Evolutionary conservation across 2,113 vertebrate species (phyloP), one percentile per base, ranked within the genome.

Genomic region (Gymnocephalus cernua): DNA sequence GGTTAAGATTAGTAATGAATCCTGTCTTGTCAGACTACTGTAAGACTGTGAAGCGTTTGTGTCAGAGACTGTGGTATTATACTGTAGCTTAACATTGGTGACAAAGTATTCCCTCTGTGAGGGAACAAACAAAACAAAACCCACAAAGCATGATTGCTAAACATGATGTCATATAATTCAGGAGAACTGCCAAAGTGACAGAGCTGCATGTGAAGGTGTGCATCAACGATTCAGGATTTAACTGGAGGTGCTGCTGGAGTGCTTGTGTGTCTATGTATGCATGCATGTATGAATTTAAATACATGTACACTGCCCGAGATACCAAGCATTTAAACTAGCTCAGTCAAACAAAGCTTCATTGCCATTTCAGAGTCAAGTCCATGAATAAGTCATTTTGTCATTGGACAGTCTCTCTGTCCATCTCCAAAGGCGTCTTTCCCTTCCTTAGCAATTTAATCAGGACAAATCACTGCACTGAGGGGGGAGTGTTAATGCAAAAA

Each of bases 341-440:
- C 38, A 41, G 71, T 58, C 45, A 45, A 64, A 75, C 27, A 75
- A 70, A 71, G 48, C n/a, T 23, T 19, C 2, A 58, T 74, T 77
- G 84, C 54, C 47, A 65, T 63, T 74, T 76, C 56, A 79, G 25
- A 67, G 59, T 75, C 18, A 19, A 21, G 19, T 3, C 35, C 67
- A 80, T 82, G 69, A 84, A 88, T 82, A 84, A 81, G 51, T 81
- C 3, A 83, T 87, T 71, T 51, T 86, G 54, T 57, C 80, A 82
- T 79, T 80, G 66, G 50, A 65, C 38, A 62, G 74, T 50, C 44
- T 72, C 35, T 58, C 32, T 6, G 41, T 69, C 70, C 25, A 2
- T 79, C 70, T 80, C 41, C 41, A 51, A 53, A 58, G 2, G 12
- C 15, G 27, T 41, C 14, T 59, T 72, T 68, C 3, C 14, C 29